Evolutionary conservation across 2,888 invertebrate species (phyloP).

Genomic region (Miltochrista miniata): DNA sequence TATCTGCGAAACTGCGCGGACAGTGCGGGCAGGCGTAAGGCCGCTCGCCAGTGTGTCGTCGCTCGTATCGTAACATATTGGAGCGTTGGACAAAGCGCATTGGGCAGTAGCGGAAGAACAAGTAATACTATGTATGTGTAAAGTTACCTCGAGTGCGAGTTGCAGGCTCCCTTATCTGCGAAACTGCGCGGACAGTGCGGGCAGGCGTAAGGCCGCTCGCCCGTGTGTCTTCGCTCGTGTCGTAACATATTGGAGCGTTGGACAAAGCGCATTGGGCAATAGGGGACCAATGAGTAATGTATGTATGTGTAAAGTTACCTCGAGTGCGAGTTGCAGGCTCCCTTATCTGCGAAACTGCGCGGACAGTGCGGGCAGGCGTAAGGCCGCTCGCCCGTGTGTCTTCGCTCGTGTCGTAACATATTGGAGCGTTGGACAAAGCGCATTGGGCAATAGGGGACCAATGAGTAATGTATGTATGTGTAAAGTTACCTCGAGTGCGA

Average conservation of each 20-base stretch:
- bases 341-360: conserved; percentile 82
- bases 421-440: conserved; percentile 84
- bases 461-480: too few species aligned
- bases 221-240: too few species aligned
- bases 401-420: conserved; percentile 81
- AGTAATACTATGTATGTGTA: too few species aligned
- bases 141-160: conserved; percentile 71
- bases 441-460: too few species aligned
- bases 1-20: conserved; percentile 89
- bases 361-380: conserved; percentile 81
- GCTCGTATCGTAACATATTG: too few species aligned
- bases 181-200: conserved; percentile 88
- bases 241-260: neutral
- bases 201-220: conserved; percentile 61
- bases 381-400: conserved; percentile 83
- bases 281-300: too few species aligned
- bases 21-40: conserved; percentile 85
- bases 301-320: conserved; percentile 58
- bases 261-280: conserved; percentile 86
- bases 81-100: conserved; percentile 77
- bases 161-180: conserved; percentile 89
- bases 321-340: conserved; percentile 80
- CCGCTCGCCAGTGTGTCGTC: too few species aligned
- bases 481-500: conserved; percentile 68
- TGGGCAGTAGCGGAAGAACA: too few species aligned